Percentiles rank a stretch among this genome's conserved stretches.
Evolutionary conservation across 2,888 invertebrate species (phyloP).

Genomic region (Ceraclea dissimilis): DNA sequence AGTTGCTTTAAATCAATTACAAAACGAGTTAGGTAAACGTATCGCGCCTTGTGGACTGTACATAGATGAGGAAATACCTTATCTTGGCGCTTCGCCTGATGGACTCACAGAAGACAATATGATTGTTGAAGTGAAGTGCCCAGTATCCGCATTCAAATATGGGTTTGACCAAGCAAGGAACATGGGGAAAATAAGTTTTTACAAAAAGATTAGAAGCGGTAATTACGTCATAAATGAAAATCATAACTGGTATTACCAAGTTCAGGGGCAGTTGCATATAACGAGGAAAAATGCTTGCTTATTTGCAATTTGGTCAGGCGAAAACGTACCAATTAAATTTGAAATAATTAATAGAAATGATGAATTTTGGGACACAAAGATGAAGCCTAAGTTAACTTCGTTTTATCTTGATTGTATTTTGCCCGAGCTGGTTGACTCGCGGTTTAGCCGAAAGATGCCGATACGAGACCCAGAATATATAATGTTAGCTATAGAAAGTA

Average conservation of each 20-base stretch:
- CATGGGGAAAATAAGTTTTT: slow-evolving; percentile 2
- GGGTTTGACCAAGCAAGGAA: slow-evolving; percentile 5
- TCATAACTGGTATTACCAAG: slow-evolving; percentile 15
- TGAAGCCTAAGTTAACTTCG: no score
- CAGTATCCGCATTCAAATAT: neutral
- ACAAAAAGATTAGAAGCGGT: slow-evolving; percentile 1
- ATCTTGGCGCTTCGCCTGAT: slow-evolving; percentile 22
- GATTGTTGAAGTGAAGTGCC: slow-evolving; percentile 15
- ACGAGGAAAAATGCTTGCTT: slow-evolving; percentile 8
- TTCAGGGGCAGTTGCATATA: slow-evolving; percentile 18
- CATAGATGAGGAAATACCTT: slow-evolving; percentile 18
- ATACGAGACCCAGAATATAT: no score
- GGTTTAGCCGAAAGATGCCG: no score
- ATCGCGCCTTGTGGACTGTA: slow-evolving; percentile 20
- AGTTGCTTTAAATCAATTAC: slow-evolving; percentile 15
- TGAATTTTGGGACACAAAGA: no score
- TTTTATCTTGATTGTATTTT: no score
- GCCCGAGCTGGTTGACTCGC: no score
- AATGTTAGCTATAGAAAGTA: no score
- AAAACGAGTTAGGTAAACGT: slow-evolving; percentile 8
- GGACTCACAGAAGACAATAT: slow-evolving; percentile 10
- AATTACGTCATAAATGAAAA: slow-evolving; percentile 5
- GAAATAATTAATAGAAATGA: no score
- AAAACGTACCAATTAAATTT: no score
- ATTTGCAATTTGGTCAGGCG: slow-evolving; percentile 16